phyloP scores from a whole-genome alignment of 2,797 vertebrate species.

The Acanthurus leucopareius region DNA sequence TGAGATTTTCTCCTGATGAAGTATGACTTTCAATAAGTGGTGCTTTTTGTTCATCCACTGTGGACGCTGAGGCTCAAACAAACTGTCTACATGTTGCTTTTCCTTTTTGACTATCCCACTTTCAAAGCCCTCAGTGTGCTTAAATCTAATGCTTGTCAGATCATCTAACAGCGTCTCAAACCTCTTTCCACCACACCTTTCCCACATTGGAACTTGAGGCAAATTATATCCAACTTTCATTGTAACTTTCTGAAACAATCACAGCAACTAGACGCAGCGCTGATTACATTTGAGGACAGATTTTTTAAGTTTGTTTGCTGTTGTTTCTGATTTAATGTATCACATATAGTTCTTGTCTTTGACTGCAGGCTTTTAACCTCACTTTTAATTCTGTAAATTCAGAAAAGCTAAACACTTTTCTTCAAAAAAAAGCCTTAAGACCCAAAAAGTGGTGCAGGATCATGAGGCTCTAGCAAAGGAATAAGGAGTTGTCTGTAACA shows the following conservation, averaged over 20 bases:
- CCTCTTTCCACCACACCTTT: background rate
- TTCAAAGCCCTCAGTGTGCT: background rate
- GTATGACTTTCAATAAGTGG: slow-evolving; percentile 2
- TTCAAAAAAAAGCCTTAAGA: background rate
- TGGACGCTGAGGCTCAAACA: slow-evolving; percentile 9
- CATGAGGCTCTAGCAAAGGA: background rate
- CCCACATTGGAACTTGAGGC: background rate
- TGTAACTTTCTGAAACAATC: slow-evolving; percentile 5
- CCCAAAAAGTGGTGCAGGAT: background rate
- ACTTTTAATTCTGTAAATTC: background rate
- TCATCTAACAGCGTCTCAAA: slow-evolving; percentile 18
- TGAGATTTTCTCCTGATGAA: slow-evolving; percentile 16
- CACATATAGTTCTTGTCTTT: background rate
- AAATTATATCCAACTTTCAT: background rate
- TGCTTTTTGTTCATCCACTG: slow-evolving; percentile 23
- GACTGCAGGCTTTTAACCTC: background rate
- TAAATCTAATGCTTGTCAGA: background rate
- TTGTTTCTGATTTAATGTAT: background rate
- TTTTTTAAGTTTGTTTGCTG: background rate
- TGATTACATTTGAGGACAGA: background rate
- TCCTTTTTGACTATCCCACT: background rate
- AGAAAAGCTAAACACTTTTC: slow-evolving; percentile 23
- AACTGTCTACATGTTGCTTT: slow-evolving; percentile 7
- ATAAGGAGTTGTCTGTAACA: background rate
- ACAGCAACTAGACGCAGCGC: background rate